A percentile compares a stretch with the other conserved stretches of the same genome.
These are phyloP conservation scores for Aethes cnicana DNA, from an alignment of 2,888 invertebrate genomes.

Conservation along the genomic window DNA sequence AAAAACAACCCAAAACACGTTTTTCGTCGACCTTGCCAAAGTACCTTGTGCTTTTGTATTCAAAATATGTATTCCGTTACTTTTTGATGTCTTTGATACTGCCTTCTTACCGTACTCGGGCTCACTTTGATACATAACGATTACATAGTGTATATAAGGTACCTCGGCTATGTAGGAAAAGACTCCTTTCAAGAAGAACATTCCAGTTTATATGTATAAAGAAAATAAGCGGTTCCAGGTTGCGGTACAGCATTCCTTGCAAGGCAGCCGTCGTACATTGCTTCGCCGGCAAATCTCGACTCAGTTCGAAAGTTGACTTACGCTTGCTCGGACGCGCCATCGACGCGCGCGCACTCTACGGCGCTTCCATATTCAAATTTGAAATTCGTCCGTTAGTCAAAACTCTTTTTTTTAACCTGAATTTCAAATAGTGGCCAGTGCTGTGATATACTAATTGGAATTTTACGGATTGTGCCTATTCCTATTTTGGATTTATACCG, in stretches of 20 bases:
- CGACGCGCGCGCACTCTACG: conserved; percentile 51
- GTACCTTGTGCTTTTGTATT: too few relatives aligned
- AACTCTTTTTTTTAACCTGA: conserved; percentile 32
- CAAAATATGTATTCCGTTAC: conserved; percentile 3
- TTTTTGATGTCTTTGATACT: not conserved
- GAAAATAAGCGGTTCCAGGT: conserved; percentile 62
- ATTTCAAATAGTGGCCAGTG: conserved; percentile 59
- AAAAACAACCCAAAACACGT: too few relatives aligned
- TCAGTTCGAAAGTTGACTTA: conserved; percentile 77
- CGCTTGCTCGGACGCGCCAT: conserved; percentile 62
- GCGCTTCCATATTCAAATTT: conserved; percentile 52
- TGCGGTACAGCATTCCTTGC: conserved; percentile 70
- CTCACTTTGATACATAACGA: not conserved
- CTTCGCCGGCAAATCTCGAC: conserved; percentile 45
- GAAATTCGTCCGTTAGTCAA: conserved; percentile 42
- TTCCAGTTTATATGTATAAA: conserved; percentile 60
- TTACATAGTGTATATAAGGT: not conserved
- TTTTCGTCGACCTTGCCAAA: too few relatives aligned
- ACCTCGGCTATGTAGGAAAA: not conserved
- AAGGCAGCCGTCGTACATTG: conserved; percentile 51
- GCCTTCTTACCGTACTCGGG: conserved; percentile 2
- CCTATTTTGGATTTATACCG: conserved; percentile 50
- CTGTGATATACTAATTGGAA: conserved; percentile 52
- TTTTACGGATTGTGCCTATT: conserved; percentile 52
- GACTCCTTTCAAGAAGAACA: conserved; percentile 37